Conservation (phyloP, 2,797 vertebrate genomes). For the Eulemur albifrons region DNA sequence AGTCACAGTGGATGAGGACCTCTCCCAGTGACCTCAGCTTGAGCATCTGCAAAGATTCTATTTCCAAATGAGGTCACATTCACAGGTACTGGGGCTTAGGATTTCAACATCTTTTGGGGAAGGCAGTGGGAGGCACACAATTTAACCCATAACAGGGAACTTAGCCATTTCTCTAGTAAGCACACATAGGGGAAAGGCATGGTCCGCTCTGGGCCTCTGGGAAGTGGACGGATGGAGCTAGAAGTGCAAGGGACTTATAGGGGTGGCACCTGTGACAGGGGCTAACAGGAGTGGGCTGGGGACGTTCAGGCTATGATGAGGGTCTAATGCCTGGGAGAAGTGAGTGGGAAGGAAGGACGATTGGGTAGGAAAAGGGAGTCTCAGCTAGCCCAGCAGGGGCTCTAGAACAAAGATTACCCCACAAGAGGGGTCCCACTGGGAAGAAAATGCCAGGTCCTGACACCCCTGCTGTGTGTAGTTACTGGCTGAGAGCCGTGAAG, state of each 20-base stretch:
- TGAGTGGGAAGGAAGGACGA: background rate
- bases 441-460: background rate
- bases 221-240: background rate
- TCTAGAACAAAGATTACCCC: background rate
- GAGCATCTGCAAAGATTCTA: background rate
- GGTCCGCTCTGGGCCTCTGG: background rate
- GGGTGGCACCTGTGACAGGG: background rate
- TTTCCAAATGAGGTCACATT: background rate
- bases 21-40: background rate
- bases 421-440: background rate
- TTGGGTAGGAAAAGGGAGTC: background rate
- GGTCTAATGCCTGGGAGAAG: background rate
- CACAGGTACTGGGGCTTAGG: background rate
- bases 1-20: background rate
- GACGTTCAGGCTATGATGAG: background rate
- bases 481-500: too few relatives aligned
- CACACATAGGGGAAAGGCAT: background rate
- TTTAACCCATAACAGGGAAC: background rate
- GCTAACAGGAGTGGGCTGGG: background rate
- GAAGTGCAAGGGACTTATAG: background rate
- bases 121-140: background rate
- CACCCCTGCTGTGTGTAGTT: background rate
- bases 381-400: background rate
- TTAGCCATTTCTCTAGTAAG: fast-evolving
- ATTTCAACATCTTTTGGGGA: too few relatives aligned